Percentiles rank a stretch among this genome's conserved stretches.
These are phyloP conservation scores for Umimayanthus chanpuru DNA, from an alignment of 92 coral and sea anemone species.

Conservation along the genomic window DNA sequence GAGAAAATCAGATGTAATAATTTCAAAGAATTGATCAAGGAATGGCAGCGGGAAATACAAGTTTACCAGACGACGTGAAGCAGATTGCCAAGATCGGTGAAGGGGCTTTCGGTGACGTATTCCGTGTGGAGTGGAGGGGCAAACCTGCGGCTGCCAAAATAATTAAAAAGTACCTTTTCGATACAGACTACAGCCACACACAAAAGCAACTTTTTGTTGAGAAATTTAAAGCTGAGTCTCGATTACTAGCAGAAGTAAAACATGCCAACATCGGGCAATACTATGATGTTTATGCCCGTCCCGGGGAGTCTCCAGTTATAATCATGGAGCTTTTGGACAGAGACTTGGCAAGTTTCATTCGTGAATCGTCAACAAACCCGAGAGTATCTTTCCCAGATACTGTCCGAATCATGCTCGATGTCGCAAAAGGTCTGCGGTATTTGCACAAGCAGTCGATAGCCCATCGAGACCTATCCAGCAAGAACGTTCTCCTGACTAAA, in stretches of 20 bases:
- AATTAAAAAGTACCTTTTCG: conserved; percentile 43
- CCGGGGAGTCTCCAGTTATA: conserved; percentile 71
- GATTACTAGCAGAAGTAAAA: conserved; percentile 44
- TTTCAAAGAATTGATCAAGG: not conserved
- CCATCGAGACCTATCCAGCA: conserved; percentile 87
- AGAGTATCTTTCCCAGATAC: conserved; percentile 67
- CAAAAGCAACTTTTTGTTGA: conserved; percentile 53
- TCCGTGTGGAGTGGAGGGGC: conserved; percentile 36
- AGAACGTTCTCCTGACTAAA: conserved; percentile 64
- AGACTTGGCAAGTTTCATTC: conserved; percentile 63
- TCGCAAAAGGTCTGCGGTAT: conserved; percentile 73
- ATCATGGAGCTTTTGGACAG: conserved; percentile 68
- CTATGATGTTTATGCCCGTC: conserved; percentile 62
- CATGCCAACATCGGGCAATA: conserved; percentile 79
- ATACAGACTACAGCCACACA: conserved; percentile 44
- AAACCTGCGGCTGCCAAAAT: conserved; percentile 24
- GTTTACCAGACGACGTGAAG: conserved; percentile 34
- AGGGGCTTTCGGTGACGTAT: conserved; percentile 34
- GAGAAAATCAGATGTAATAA: not conserved
- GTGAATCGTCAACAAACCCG: conserved; percentile 24
- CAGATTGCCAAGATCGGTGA: conserved; percentile 19
- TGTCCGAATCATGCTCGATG: conserved; percentile 75
- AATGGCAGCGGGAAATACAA: conserved; percentile 67
- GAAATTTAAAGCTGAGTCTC: conserved; percentile 67
- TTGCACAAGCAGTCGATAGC: conserved; percentile 65